Conservation (phyloP, 2,888 invertebrate species). For the Dimorphilus gyrociliatus region DNA sequence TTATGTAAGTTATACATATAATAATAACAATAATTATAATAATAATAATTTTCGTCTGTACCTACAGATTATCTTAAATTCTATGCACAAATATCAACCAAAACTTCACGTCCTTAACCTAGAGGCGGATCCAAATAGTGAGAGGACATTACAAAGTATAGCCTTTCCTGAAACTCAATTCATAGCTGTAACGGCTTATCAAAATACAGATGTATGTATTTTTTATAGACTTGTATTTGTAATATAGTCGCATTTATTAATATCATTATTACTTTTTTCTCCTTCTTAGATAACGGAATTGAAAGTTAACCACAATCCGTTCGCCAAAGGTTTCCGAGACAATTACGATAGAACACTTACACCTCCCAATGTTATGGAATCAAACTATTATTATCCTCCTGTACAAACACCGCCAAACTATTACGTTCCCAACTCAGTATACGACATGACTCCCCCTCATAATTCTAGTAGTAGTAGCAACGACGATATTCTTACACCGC, state of each 20-base stretch:
- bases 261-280: slow-evolving; percentile 5
- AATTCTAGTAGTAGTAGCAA: too few relatives aligned
- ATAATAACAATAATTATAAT: not conserved
- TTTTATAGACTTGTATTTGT: not conserved
- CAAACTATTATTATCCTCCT: too few relatives aligned
- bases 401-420: too few relatives aligned
- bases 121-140: slow-evolving; percentile 17
- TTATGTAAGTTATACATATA: slow-evolving; percentile 15
- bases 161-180: slow-evolving; percentile 34
- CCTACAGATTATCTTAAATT: slow-evolving; percentile 27
- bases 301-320: slow-evolving; percentile 39
- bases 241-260: not conserved
- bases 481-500: too few relatives aligned
- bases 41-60: slow-evolving; percentile 1
- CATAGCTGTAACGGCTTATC: slow-evolving; percentile 35
- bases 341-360: slow-evolving; percentile 22
- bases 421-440: too few relatives aligned
- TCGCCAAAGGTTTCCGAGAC: slow-evolving; percentile 39
- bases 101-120: slow-evolving; percentile 29
- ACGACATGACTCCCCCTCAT: too few relatives aligned
- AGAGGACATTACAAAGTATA: slow-evolving; percentile 21
- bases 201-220: slow-evolving; percentile 28
- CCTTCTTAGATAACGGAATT: slow-evolving; percentile 35
- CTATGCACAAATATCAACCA: slow-evolving; percentile 35
- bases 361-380: too few relatives aligned